A percentile compares a stretch with the other conserved stretches of the same genome.
Conservation (phyloP, 2,113 vertebrate species). For the Chloropsis hardwickii region DNA sequence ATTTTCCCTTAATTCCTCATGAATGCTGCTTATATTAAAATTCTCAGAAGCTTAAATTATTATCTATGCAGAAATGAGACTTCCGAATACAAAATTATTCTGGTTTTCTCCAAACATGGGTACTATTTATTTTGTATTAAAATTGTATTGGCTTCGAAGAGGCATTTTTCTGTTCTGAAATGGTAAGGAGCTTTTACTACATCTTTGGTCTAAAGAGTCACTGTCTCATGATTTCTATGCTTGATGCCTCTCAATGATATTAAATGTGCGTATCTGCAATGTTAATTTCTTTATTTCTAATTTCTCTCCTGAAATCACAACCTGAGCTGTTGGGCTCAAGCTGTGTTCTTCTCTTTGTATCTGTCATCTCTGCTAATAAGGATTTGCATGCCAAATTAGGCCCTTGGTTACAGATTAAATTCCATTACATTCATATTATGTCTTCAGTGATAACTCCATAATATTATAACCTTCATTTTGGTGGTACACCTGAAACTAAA, state of each 20-base stretch:
- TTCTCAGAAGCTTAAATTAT: not conserved
- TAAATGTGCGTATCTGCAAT: not conserved
- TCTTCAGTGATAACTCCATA: not conserved
- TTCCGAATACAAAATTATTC: not conserved
- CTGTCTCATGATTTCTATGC: not conserved
- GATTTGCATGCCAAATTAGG: slow-evolving; percentile 18
- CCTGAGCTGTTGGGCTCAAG: not conserved
- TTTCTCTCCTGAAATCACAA: not conserved
- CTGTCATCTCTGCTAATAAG: not conserved
- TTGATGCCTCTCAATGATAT: not conserved
- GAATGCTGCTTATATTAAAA: not conserved
- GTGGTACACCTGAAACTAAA: not conserved
- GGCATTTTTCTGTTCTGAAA: not conserved
- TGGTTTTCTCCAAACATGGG: not conserved
- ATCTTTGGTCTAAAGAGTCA: not conserved
- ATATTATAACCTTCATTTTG: not conserved
- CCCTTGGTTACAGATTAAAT: not conserved
- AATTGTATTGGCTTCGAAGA: not conserved
- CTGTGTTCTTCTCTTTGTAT: not conserved
- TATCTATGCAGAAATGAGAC: not conserved
- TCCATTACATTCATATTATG: not conserved
- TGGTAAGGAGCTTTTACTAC: not conserved
- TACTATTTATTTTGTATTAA: not conserved
- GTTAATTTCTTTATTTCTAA: not conserved
- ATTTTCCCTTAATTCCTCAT: not conserved